Conservation (phyloP, 2,113 vertebrate genomes). For the Nerophis ophidion region DNA sequence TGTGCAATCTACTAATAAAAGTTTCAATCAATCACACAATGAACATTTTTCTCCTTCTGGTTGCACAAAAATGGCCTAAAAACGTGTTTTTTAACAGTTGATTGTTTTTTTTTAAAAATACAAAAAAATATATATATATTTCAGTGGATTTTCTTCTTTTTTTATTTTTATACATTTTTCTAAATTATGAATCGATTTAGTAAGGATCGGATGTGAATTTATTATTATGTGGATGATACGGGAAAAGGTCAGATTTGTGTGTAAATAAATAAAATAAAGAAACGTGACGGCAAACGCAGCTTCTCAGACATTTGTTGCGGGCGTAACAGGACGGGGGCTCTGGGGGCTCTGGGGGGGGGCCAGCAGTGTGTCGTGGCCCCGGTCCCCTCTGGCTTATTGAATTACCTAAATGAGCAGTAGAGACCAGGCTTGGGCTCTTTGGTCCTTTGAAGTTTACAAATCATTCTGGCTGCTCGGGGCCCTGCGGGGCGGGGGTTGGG, state of each 20-base stretch:
- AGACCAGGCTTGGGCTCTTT: slow-evolving; percentile 62
- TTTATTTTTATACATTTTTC: neutral
- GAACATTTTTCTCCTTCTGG: too few relatives aligned
- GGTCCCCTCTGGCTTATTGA: slow-evolving; percentile 69
- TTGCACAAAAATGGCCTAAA: too few relatives aligned
- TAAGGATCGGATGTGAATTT: too few relatives aligned
- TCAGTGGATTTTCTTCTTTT: too few relatives aligned
- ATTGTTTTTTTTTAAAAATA: too few relatives aligned
- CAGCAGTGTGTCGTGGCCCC: slow-evolving; percentile 48
- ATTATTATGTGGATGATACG: too few relatives aligned
- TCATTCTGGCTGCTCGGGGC: slow-evolving; percentile 68
- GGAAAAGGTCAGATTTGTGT: too few relatives aligned
- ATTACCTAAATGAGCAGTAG: slow-evolving; percentile 74
- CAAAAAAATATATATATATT: too few relatives aligned
- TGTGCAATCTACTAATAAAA: too few relatives aligned
- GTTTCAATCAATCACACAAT: too few relatives aligned
- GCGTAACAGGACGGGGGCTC: slow-evolving; percentile 19
- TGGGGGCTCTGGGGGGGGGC: slow-evolving; percentile 47
- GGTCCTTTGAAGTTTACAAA: slow-evolving; percentile 74
- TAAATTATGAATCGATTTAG: neutral
- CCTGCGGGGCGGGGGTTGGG: slow-evolving; percentile 28
- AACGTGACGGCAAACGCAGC: slow-evolving; percentile 19
- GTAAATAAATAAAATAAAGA: too few relatives aligned
- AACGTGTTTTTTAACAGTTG: too few relatives aligned
- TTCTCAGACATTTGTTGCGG: slow-evolving; percentile 59